phyloP scores from a whole-genome alignment of 92 coral and sea anemone genomes.

The Porites rus region DNA sequence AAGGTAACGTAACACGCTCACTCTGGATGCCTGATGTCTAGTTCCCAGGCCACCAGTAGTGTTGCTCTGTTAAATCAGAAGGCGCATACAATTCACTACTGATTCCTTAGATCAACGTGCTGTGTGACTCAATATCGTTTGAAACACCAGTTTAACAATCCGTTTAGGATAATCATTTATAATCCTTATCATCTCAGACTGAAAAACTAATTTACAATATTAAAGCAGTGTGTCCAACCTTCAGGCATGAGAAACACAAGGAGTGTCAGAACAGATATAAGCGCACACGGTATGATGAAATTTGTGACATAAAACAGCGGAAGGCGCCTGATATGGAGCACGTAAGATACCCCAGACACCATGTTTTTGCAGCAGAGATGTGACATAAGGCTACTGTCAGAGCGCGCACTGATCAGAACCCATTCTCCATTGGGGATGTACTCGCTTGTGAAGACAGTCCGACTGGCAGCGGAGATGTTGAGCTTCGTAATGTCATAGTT shows the following conservation, averaged over 20 bases:
- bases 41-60: too few species aligned
- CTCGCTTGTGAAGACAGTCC: conserved; percentile 51
- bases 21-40: too few species aligned
- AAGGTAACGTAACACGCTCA: too few species aligned
- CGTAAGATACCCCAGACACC: conserved; percentile 86
- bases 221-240: conserved; percentile 39
- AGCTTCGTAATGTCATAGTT: conserved; percentile 80
- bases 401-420: conserved; percentile 74
- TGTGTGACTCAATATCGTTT: too few species aligned
- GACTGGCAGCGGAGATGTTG: conserved; percentile 66
- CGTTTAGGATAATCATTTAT: too few species aligned
- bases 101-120: too few species aligned
- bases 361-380: conserved; percentile 88
- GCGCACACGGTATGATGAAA: conserved; percentile 93
- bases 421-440: conserved; percentile 87
- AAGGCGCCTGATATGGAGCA: conserved; percentile 76
- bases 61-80: too few species aligned
- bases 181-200: too few species aligned
- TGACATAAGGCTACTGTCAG: conserved; percentile 69
- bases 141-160: too few species aligned
- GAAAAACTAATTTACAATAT: not conserved
- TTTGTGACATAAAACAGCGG: conserved; percentile 81
- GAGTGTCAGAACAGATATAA: conserved; percentile 82
- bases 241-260: conserved; percentile 91
- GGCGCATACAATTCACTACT: too few species aligned